phyloP scores from a whole-genome alignment of 2,888 invertebrate species.

The Lepidochitona cinerea region DNA sequence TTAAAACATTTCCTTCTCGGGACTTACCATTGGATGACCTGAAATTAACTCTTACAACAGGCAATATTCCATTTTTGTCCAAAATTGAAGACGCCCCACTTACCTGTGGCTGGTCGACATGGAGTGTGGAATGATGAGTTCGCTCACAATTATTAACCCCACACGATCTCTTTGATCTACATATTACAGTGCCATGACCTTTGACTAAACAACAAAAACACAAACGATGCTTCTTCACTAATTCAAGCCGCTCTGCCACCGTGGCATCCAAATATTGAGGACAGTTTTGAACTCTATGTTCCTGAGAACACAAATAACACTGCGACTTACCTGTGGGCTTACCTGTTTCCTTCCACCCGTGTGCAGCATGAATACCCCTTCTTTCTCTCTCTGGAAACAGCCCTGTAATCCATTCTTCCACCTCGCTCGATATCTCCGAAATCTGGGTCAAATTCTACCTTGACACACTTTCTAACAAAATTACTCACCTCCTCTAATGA shows the following conservation, averaged over 20 bases:
- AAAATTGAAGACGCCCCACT: conserved; percentile 4
- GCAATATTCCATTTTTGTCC: conserved; percentile 10
- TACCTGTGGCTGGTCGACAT: conserved; percentile 9
- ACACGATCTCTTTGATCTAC: conserved; percentile 2
- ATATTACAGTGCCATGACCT: neutral
- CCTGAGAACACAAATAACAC: neutral
- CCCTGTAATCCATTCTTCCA: neutral
- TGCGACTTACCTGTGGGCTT: neutral
- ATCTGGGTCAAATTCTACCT: conserved; percentile 16
- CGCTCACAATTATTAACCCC: neutral
- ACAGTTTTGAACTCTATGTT: conserved; percentile 9
- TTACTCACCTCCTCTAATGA: neutral
- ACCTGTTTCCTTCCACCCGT: neutral
- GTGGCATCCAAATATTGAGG: neutral
- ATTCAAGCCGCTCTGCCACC: neutral
- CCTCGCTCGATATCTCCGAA: conserved; percentile 13
- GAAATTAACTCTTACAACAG: conserved; percentile 11
- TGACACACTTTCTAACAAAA: conserved; percentile 11
- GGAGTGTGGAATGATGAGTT: conserved; percentile 10
- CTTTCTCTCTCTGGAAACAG: neutral
- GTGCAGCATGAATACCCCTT: conserved; percentile 9
- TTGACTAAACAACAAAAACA: conserved; percentile 12
- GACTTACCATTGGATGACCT: conserved; percentile 11
- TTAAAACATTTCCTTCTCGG: conserved; percentile 13
- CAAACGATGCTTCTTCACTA: neutral